Evolutionary conservation across 2,113 vertebrate genomes (phyloP).

Genomic region (Miniopterus natalensis): DNA sequence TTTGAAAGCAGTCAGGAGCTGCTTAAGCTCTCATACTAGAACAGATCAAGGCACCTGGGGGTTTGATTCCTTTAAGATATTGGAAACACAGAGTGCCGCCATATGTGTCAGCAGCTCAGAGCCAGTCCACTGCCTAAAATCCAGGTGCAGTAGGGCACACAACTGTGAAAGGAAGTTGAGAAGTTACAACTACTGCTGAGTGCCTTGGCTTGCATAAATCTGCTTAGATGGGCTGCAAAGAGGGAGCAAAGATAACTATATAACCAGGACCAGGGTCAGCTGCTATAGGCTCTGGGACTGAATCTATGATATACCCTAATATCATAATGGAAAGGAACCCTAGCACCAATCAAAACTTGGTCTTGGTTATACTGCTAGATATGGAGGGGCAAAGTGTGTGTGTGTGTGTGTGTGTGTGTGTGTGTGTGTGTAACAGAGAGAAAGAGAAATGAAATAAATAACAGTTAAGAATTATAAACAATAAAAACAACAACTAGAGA

Average conservation of each 20-base stretch:
- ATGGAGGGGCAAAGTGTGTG: background rate
- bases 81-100: background rate
- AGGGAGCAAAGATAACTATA: background rate
- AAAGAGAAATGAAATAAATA: background rate
- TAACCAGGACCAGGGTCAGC: background rate
- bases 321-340: background rate
- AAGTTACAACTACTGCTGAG: background rate
- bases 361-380: background rate
- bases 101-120: no score
- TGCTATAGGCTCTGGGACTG: background rate
- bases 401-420: background rate
- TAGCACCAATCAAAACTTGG: background rate
- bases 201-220: background rate
- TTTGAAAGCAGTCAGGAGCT: background rate
- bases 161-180: background rate
- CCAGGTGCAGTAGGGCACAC: background rate
- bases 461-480: background rate
- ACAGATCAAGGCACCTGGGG: background rate
- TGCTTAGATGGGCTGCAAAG: background rate
- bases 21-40: no score
- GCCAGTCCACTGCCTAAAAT: background rate
- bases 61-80: background rate
- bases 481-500: background rate
- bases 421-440: no score
- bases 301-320: background rate